Percentiles rank a stretch among this genome's conserved stretches.
Conservation (phyloP, 2,113 vertebrate species). For the Rhipidura dahli region DNA sequence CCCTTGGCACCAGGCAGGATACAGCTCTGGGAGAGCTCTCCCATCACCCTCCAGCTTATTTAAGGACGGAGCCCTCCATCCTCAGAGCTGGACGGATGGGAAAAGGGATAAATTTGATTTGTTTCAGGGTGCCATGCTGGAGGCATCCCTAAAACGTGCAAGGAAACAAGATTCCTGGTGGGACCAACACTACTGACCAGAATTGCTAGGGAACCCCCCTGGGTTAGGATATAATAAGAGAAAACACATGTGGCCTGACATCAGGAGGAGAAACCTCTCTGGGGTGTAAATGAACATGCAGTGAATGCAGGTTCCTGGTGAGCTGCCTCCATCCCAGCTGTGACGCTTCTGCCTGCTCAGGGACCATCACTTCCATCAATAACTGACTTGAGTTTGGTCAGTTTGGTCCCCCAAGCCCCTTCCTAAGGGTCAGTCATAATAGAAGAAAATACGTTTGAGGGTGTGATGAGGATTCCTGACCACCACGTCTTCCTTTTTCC, state of each 20-base stretch:
- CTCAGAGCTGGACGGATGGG: neutral
- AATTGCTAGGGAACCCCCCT: neutral
- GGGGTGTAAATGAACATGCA: neutral
- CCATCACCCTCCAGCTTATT: neutral
- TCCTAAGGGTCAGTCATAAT: neutral
- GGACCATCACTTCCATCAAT: neutral
- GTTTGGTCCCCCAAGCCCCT: neutral
- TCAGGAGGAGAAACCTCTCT: neutral
- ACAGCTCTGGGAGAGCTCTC: neutral
- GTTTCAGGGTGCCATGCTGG: neutral
- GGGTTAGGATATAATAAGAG: neutral
- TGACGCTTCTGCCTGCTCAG: neutral
- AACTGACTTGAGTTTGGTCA: neutral
- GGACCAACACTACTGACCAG: neutral
- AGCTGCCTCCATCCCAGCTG: neutral
- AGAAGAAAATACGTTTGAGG: neutral
- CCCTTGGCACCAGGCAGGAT: neutral
- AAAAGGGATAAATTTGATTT: neutral
- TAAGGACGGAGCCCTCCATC: neutral
- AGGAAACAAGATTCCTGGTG: neutral
- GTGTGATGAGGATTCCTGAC: neutral
- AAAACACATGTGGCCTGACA: accelerated
- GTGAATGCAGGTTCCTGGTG: neutral
- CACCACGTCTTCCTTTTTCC: neutral
- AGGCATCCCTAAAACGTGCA: neutral